Base-by-base conservation (phyloP, 2,888 invertebrate genomes). In the Myathropa florea region DNA sequence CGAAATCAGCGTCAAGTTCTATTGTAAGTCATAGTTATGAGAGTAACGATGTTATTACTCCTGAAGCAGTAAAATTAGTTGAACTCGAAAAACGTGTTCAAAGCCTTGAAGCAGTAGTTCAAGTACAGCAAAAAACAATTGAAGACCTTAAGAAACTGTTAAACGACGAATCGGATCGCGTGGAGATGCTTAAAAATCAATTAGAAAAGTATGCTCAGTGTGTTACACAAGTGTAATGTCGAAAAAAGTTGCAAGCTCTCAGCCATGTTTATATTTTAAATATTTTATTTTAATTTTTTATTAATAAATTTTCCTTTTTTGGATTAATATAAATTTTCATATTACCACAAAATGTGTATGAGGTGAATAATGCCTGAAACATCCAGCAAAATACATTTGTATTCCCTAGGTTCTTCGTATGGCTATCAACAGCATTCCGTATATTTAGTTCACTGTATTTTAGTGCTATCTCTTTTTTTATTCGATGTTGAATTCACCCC, bases 131-230 rank as follows among this genome's bases (percentile, higher is more conserved):
- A 88, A 93, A 94, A 39, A 94, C 95, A 86, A 94, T 96, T 78
- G 95, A 95, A 79, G 95, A 96, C 64, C 92, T 96, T 88, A 93
- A 93, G 82, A 93, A 93, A 46, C 94, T 94, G 89, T 91, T 96
- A 71, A 94, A 94, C 65, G 93, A 94, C 65, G 96, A 96, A 91
- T 93, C 93, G 1, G 95, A 95, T 85, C 94, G 94, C 90, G 94
- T 96, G 53, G 93, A 94, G 89, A 92, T 94, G 80, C 91, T 96
- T 88, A 95, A 96, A 89, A 93, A 93, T 59, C 95, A 96, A 91
- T 92, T 96, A 76, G 95, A 96, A 88, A 96, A 95, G 91, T 93
- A 96, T 83, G 94, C 95, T 88, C 95, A 95, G 89, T 95, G 95
- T 90, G 95, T 95, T 90, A 95, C 95, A 90, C 95, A 95, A 92